A percentile compares a stretch with the other conserved stretches of the same genome.
Evolutionary conservation across 2,113 vertebrate species (phyloP).

Genomic region (Grallaria varia): DNA sequence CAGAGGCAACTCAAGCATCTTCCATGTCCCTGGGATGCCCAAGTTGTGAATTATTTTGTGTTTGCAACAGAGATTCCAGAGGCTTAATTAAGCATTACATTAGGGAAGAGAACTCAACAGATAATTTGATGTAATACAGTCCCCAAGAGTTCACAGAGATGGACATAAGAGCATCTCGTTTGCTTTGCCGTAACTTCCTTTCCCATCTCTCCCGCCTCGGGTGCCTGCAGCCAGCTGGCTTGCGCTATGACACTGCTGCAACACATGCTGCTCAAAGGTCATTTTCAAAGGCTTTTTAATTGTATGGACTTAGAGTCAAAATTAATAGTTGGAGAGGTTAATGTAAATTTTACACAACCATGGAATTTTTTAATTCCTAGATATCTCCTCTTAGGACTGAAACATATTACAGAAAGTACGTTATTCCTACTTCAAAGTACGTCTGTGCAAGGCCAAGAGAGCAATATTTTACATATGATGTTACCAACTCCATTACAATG

Average conservation of each 20-base stretch:
- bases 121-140: neutral
- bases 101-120: neutral
- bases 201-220: fast-evolving
- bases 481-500: neutral
- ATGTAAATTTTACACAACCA: neutral
- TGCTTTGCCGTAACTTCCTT: neutral
- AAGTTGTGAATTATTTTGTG: neutral
- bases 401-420: neutral
- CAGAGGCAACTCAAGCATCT: fast-evolving
- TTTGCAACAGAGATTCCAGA: neutral
- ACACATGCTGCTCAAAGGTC: neutral
- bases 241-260: neutral
- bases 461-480: neutral
- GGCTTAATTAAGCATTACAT: neutral
- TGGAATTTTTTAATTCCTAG: neutral
- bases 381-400: neutral
- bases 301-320: neutral
- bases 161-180: neutral
- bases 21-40: neutral
- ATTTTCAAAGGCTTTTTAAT: neutral
- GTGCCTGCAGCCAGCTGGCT: neutral
- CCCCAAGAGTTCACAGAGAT: neutral
- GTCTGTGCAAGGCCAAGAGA: neutral
- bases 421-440: neutral
- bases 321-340: neutral